Base-by-base conservation (phyloP, 2,113 vertebrate species). In the Melanerpes aurifrons region DNA sequence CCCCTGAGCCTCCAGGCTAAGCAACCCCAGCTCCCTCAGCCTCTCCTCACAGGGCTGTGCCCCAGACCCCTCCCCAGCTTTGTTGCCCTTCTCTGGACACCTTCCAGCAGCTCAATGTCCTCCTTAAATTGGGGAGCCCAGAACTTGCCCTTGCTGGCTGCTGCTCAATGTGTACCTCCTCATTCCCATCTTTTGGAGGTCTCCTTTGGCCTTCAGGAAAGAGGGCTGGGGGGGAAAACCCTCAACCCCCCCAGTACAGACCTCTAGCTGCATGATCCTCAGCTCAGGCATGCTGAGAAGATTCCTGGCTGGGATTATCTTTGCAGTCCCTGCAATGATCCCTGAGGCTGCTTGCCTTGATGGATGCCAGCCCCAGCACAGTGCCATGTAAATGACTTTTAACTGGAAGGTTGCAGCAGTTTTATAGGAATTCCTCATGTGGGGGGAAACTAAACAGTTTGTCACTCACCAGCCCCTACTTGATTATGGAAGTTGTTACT, bases 321-420 rank as follows among this genome's bases (percentile, higher is more conserved):
- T 94, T 95, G 94, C 89, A 89, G 81, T 32, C 83, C 88, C 77
- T 84, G 87, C 93, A 91, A 91, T 86, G 26, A 92, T 94, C 94
- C 93, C 53, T 66, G 66, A 91, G 61, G 57, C 74, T 67, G 57
- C 56, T 89, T 68, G 31, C 73, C 57, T 70, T 78, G 90, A 96
- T 95, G 94, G 77, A 92, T 78, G 81, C 70, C 73, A 53, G 64
- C 43, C 70, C 84, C 74, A 25, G 70, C 25, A 12, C 90, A 70
- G 86, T 5, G 25, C 81, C 90, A n/a, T 81, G 69, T 62, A 72
- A 93, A 92, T 83, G 72, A 37, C 87, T 96, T 80, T 80, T 86
- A 90, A 92, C 93, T 77, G 77, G 92, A 92, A 93, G 61, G 70
- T 93, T 90, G 83, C 91, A 54, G 43, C 83, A 35, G 84, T 94